phyloP scores from a whole-genome alignment of 1,140 invertebrate species.

The Myzus persicae region DNA sequence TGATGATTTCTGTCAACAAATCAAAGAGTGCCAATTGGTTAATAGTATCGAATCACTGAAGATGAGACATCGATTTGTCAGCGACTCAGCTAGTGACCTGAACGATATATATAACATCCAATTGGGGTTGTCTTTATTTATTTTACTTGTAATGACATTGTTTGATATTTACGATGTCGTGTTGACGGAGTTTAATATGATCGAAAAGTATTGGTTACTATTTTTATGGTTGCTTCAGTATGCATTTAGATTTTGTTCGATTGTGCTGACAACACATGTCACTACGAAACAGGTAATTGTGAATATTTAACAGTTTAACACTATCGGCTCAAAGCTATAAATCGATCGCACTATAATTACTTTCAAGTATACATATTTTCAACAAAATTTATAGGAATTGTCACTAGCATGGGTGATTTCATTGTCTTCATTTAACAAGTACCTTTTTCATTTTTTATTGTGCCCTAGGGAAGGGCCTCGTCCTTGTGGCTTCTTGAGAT shows the following conservation, averaged over 20 bases:
- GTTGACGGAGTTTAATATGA: not conserved
- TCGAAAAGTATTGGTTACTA: not conserved
- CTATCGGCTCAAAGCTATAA: not conserved
- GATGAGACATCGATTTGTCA: not conserved
- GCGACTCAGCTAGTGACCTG: not conserved
- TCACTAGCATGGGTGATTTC: too few species aligned
- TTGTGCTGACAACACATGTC: not conserved
- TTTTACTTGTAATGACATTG: not conserved
- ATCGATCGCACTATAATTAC: not conserved
- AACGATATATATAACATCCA: not conserved
- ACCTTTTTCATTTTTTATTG: too few species aligned
- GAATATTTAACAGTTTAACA: not conserved
- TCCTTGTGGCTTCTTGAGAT: too few species aligned
- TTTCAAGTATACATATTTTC: too few species aligned
- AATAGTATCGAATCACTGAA: not conserved
- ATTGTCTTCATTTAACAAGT: too few species aligned
- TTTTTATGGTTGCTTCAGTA: not conserved
- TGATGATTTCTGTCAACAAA: not conserved
- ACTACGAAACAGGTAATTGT: constrained; percentile 36
- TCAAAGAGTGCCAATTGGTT: not conserved
- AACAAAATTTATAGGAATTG: too few species aligned
- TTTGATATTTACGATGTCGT: constrained; percentile 14
- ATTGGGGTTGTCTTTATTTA: not conserved
- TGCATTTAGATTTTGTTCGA: constrained; percentile 26
- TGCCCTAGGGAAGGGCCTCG: too few species aligned